Evolutionary conservation across 2,113 vertebrate species (phyloP).

Genomic region (Drymodes brunneopygia): DNA sequence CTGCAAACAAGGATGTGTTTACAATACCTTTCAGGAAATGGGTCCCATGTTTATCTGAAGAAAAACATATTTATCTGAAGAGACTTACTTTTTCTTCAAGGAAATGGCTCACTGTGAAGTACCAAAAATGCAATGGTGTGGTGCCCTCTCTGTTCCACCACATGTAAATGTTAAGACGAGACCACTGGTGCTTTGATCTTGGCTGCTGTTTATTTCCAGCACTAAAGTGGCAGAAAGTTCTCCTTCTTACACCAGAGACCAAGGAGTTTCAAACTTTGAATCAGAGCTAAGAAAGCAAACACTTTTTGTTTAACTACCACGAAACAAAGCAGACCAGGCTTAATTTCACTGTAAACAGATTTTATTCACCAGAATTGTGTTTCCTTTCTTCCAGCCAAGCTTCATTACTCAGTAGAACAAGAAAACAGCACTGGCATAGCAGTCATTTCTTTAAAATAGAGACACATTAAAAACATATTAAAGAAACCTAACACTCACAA

Average conservation of each 20-base stretch:
- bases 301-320: neutral
- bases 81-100: neutral
- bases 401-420: neutral
- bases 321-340: neutral
- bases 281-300: neutral
- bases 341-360: slow-evolving; percentile 1
- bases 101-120: neutral
- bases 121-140: fast-evolving
- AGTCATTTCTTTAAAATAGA: neutral
- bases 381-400: neutral
- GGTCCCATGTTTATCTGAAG: neutral
- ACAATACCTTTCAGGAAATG: neutral
- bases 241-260: neutral
- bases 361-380: neutral
- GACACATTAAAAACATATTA: neutral
- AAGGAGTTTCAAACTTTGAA: neutral
- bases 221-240: neutral
- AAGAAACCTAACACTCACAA: neutral
- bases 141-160: neutral
- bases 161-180: neutral
- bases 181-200: neutral
- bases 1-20: neutral
- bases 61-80: neutral
- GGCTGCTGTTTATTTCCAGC: neutral
- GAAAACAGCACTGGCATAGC: neutral